Conservation (phyloP, 2,113 vertebrate species). For the Antechinus stuartii region DNA sequence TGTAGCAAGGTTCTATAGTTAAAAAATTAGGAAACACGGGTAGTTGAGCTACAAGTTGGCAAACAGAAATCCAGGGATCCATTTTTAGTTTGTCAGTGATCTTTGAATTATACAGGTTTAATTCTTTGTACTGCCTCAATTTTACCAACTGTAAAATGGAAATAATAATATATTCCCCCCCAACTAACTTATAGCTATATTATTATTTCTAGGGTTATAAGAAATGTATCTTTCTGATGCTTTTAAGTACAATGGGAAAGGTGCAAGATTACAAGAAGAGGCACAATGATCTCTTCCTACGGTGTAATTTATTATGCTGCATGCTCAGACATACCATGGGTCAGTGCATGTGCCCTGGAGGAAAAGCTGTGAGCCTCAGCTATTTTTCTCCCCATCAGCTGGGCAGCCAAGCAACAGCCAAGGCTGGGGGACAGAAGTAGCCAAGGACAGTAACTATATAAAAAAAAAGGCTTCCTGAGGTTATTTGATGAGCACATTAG, state of each 20-base stretch:
- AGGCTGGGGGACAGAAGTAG: not conserved
- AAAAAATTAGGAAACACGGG: not conserved
- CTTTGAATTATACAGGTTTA: not conserved
- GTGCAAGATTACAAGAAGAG: not conserved
- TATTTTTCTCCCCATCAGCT: not conserved
- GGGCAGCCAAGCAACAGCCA: constrained; percentile 2
- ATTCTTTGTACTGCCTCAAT: not conserved
- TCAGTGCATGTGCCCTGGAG: not conserved
- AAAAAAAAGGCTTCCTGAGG: constrained; percentile 27
- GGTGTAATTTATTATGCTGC: not conserved
- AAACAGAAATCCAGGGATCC: not conserved
- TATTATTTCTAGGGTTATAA: not conserved
- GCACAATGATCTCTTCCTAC: not conserved
- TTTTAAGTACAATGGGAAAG: not conserved
- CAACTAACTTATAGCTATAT: not conserved
- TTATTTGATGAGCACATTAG: constrained; percentile 9
- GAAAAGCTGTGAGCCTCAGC: not conserved
- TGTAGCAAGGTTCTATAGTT: not conserved
- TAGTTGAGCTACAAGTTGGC: not conserved
- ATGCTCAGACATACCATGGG: not conserved
- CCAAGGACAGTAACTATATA: not conserved
- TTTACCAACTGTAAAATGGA: not conserved
- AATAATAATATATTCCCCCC: not conserved
- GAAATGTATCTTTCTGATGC: not conserved
- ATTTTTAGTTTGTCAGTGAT: not conserved